These are phyloP conservation scores for Trimorus sp. DNA, from an alignment of 2,888 invertebrate genomes.

Conservation along the genomic window DNA sequence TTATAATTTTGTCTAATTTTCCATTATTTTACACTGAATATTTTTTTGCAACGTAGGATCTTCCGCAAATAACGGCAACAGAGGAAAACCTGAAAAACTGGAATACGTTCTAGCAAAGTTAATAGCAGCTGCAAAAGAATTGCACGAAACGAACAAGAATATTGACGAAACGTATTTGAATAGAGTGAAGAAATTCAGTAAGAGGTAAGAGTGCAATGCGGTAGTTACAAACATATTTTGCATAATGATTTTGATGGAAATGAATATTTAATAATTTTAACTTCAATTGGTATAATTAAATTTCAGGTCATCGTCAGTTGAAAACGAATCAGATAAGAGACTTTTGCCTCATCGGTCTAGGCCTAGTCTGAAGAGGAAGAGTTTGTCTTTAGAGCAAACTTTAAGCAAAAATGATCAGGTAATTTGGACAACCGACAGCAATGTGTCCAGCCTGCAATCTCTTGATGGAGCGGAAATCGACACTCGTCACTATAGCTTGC, in stretches of 20 bases:
- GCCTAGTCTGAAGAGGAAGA: conserved; percentile 86
- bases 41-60: conserved; percentile 24
- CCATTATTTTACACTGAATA: conserved; percentile 1
- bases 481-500: conserved; percentile 84
- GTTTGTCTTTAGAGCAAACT: conserved; percentile 88
- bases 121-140: conserved; percentile 78
- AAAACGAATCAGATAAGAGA: conserved; percentile 82
- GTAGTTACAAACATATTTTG: background rate
- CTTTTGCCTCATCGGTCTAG: conserved; percentile 80
- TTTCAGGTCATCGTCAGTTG: conserved; percentile 85
- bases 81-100: conserved; percentile 77
- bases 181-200: conserved; percentile 76
- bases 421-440: conserved; percentile 93
- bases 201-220: conserved; percentile 71
- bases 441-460: conserved; percentile 92
- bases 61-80: conserved; percentile 30
- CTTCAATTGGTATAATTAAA: background rate
- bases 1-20: background rate
- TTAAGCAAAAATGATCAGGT: conserved; percentile 82
- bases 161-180: conserved; percentile 73
- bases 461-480: conserved; percentile 85
- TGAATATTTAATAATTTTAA: too few species aligned
- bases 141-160: conserved; percentile 78
- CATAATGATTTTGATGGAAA: background rate
- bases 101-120: conserved; percentile 79